Percentiles rank a stretch among this genome's conserved stretches.
Evolutionary conservation across 2,888 invertebrate genomes (phyloP).

Genomic region (Eilema griseolum): DNA sequence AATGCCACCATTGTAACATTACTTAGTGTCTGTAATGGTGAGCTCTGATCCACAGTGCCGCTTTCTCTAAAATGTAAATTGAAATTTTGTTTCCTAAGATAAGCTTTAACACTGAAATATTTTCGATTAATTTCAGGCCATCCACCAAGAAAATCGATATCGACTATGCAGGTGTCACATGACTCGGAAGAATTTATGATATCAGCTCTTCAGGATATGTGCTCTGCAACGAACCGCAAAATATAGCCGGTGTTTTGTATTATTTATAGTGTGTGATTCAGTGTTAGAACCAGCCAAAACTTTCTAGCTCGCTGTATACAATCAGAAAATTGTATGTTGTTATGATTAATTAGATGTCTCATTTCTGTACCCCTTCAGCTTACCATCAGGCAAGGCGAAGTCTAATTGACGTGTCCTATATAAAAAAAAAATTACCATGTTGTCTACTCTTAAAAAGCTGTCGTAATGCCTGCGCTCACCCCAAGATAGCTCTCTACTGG

Average conservation of each 20-base stretch:
- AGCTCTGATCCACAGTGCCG: no score
- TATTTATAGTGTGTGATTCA: neutral
- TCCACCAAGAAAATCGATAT: neutral
- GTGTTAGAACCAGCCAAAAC: slow-evolving; percentile 1
- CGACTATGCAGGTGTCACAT: neutral
- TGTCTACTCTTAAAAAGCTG: no score
- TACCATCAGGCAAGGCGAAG: no score
- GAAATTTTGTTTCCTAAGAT: neutral
- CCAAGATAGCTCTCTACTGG: no score
- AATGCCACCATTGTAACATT: no score
- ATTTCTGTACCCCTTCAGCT: no score
- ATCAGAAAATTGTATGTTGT: slow-evolving; percentile 4
- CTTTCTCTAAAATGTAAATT: neutral
- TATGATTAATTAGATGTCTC: neutral
- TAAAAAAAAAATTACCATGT: no score
- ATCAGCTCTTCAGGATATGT: slow-evolving; percentile 4
- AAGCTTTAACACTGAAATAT: neutral
- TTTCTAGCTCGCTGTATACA: neutral
- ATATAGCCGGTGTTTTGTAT: neutral
- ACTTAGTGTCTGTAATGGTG: no score
- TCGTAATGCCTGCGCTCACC: no score
- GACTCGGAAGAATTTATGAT: slow-evolving; percentile 5
- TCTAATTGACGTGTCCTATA: no score
- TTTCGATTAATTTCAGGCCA: neutral
- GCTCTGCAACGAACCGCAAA: neutral